Base-by-base conservation (phyloP, 1,140 invertebrate genomes). In the Ips nitidus region DNA sequence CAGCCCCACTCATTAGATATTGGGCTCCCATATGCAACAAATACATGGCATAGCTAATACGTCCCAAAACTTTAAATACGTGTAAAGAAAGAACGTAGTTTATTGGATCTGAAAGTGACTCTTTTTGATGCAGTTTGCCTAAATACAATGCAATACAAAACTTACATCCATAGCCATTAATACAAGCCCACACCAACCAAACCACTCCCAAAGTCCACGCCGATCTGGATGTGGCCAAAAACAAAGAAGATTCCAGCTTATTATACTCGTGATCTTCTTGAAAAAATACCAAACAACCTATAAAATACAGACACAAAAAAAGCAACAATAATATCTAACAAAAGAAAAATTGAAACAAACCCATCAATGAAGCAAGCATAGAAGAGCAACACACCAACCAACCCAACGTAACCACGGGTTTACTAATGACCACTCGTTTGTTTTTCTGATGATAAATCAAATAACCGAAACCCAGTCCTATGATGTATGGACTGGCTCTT, bases 121-220 rank as follows among this genome's bases (percentile, higher is more conserved):
- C 45, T 50, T 22, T 8, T 8, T 50, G 7, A 50, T 22, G 1
- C 6, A 8, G 37, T 62, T 59, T 41, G 2, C 1, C 42, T 42
- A 42, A 59, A 41, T 59, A 2, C 6, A 39, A 53, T 38, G 52
- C 22, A 22, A 36, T 6, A 7, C 8, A 7, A 45, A 5, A 66
- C 38, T 69, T 60, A 76, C 75, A 73, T 69, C 72, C 76, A 61
- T 75, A 71, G 52, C 76, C 75, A 55, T 74, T 72, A 52, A 69
- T 69, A 43, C 76, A 77, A 50, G 75, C 72, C 75, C 75, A 74
- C n/a, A 76, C 68, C 36, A 77, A 71, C 76, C 76, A 76, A 7
- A 71, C 69, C 5, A 77, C 56, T 2, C 75, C 76, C 37, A 77
- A 52, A 42, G 72, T 71, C 76, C 76, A 77, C 3, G 70, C 41